Conservation (phyloP, 2,797 vertebrate genomes). For the Tinamus major region DNA sequence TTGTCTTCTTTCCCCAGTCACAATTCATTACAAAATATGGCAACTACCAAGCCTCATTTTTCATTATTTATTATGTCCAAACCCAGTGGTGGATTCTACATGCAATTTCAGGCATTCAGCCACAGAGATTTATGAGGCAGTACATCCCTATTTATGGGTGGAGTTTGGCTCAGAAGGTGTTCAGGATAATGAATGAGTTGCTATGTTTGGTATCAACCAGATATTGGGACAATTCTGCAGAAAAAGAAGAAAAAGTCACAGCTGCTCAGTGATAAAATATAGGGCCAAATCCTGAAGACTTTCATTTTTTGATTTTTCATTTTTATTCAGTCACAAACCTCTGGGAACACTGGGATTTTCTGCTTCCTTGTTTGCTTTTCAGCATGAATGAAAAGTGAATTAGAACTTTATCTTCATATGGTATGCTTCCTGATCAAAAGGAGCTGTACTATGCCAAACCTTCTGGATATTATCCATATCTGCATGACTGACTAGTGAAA, state of each 20-base stretch:
- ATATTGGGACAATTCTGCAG: not conserved
- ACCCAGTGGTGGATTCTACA: constrained; percentile 30
- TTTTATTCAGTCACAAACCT: not conserved
- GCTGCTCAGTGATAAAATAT: not conserved
- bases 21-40: constrained; percentile 64
- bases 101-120: constrained; percentile 16
- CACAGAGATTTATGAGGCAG: constrained; percentile 64
- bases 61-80: constrained; percentile 67
- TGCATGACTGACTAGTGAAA: not conserved
- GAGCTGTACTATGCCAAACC: not conserved
- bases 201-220: constrained; percentile 33
- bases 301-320: not conserved
- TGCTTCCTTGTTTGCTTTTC: not conserved
- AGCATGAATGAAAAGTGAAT: not conserved
- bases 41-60: constrained; percentile 53
- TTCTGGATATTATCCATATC: not conserved
- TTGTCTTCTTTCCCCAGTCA: constrained; percentile 42
- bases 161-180: constrained; percentile 44
- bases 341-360: not conserved
- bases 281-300: not conserved
- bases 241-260: not conserved
- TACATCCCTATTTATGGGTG: constrained; percentile 53
- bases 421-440: not conserved
- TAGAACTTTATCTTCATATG: not conserved
- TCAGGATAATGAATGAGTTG: constrained; percentile 54